A percentile compares a stretch with the other conserved stretches of the same genome.
Evolutionary conservation across 2,797 vertebrate genomes (phyloP).

Genomic region (Leucoraja ocellata): DNA sequence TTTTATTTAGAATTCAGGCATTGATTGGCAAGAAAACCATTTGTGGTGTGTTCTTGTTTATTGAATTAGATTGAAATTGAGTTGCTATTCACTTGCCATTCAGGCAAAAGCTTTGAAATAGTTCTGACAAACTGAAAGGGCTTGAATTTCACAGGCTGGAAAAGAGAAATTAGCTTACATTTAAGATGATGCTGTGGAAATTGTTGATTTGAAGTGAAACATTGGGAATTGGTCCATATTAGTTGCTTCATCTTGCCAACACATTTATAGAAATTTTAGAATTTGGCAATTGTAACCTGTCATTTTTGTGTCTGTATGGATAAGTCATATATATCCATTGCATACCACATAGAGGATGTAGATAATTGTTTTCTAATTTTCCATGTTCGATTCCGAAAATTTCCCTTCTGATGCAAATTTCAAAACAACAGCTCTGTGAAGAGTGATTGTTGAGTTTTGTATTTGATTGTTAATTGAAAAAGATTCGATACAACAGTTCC

Average conservation of each 20-base stretch:
- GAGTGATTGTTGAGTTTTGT: background rate
- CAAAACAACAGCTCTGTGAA: background rate
- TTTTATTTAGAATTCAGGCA: background rate
- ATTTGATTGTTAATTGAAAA: background rate
- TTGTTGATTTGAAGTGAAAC: background rate
- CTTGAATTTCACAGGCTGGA: background rate
- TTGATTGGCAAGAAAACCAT: background rate
- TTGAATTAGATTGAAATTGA: background rate
- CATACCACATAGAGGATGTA: background rate
- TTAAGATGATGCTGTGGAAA: background rate
- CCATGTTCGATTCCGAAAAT: background rate
- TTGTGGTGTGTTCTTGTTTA: background rate
- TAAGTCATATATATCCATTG: background rate
- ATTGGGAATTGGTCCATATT: background rate
- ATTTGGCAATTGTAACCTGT: background rate
- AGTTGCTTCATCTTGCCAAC: background rate
- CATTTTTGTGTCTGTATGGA: background rate
- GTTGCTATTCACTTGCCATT: background rate
- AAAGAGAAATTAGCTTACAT: background rate
- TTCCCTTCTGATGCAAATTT: background rate
- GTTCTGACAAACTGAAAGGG: background rate
- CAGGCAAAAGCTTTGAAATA: background rate
- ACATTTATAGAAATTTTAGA: slow-evolving; percentile 18
- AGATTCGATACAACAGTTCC: background rate
- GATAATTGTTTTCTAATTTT: background rate